Conservation (phyloP, 2,888 invertebrate genomes). For the Eilema sororculum region DNA sequence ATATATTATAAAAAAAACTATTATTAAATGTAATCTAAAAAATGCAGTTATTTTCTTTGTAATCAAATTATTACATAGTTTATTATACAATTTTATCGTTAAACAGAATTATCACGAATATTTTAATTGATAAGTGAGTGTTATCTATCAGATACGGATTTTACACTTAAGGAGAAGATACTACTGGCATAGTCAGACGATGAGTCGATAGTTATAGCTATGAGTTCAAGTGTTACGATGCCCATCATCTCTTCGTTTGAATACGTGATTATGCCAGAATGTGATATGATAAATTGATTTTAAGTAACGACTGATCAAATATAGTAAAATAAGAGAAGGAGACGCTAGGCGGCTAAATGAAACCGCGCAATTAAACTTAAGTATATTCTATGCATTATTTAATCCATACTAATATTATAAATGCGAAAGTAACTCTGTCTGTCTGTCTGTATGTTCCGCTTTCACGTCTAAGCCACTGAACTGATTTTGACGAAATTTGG, state of each 20-base stretch:
- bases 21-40: constrained; percentile 10
- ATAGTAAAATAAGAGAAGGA: background rate
- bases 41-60: constrained; percentile 6
- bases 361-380: no score
- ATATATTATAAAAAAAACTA: constrained; percentile 2
- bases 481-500: no score
- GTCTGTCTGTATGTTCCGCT: no score
- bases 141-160: constrained; percentile 15
- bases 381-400: no score
- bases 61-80: constrained; percentile 10
- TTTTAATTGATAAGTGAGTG: constrained; percentile 5
- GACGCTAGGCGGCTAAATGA: no score
- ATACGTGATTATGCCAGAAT: background rate
- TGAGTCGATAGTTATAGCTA: background rate
- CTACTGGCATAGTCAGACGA: background rate
- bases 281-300: background rate
- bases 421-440: no score
- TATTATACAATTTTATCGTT: background rate
- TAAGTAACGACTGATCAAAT: background rate
- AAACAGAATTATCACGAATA: constrained; percentile 9
- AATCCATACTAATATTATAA: no score
- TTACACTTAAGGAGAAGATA: background rate
- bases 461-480: no score
- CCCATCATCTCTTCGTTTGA: background rate
- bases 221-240: constrained; percentile 12